Evolutionary conservation across 2,113 vertebrate species (phyloP).

Genomic region (Gobiocypris rarus): DNA sequence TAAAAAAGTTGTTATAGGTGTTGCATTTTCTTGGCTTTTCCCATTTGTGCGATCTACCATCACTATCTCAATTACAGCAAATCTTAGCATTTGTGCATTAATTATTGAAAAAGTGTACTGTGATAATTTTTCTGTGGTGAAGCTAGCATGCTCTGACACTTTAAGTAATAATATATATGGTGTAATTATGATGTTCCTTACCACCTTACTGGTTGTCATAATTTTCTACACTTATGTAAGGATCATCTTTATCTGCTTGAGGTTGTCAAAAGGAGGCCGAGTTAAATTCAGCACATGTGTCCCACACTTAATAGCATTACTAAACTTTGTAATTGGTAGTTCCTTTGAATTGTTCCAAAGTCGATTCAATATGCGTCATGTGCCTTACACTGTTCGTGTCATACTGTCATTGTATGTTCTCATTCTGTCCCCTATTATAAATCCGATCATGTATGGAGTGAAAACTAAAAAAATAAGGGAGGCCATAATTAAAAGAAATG

Average conservation of each 20-base stretch:
- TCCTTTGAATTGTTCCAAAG: slow-evolving; percentile 63
- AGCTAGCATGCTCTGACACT: slow-evolving; percentile 40
- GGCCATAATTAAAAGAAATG: not conserved
- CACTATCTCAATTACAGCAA: slow-evolving; percentile 21
- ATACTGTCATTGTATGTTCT: slow-evolving; percentile 63
- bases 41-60: slow-evolving; percentile 22
- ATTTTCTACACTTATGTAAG: slow-evolving; percentile 47
- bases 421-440: slow-evolving; percentile 68
- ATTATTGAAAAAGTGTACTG: slow-evolving; percentile 52
- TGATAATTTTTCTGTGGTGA: slow-evolving; percentile 45
- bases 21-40: slow-evolving; percentile 45
- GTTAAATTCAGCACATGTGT: slow-evolving; percentile 69
- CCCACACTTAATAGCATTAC: slow-evolving; percentile 65
- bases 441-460: slow-evolving; percentile 73
- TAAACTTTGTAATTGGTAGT: slow-evolving; percentile 54
- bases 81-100: slow-evolving; percentile 23
- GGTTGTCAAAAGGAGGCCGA: slow-evolving; percentile 40
- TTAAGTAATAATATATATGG: slow-evolving; percentile 35
- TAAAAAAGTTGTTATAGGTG: slow-evolving; percentile 3
- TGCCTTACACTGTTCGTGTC: slow-evolving; percentile 50
- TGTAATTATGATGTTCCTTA: not conserved
- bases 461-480: slow-evolving; percentile 41
- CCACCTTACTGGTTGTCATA: slow-evolving; percentile 13
- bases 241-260: slow-evolving; percentile 29
- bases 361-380: slow-evolving; percentile 53